Evolutionary conservation across 2,888 invertebrate genomes (phyloP), one percentile per base, ranked within the genome.

Genomic region (Apotomis capreana): DNA sequence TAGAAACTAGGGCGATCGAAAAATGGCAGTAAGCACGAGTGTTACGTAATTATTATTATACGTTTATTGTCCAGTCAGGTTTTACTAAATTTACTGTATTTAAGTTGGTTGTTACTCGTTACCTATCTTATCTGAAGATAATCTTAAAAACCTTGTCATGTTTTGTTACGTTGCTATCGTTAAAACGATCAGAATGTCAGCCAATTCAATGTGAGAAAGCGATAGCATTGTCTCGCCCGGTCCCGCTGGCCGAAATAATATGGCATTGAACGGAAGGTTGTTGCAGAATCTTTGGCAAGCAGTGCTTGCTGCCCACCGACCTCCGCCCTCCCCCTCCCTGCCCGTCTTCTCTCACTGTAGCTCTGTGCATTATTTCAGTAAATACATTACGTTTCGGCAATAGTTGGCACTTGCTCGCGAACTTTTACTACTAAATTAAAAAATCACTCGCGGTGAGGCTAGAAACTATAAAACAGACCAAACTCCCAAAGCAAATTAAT

Each of bases 201-300:
- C 12, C 37, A 61, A 51, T 12, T 62, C 52, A 36, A 51, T 67
- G 36, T 60, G 59, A 68, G 63, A 71, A 68, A 71, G 71, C 58
- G 37, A 51, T 69, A 73, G 76, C 75, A 68, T 76, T 76, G 78
- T 79, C 78, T 78, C 80, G 79, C 81, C 77, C 77, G 76, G 82
- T 82, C 79, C 83, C 80, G 82, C 84, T 80, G 81, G 84, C 84
- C 83, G 85, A 87, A 88, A 89, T 89, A 85, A 89, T 85, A 82
- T 88, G 89, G 87, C 91, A 91, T 89, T 90, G 91, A 83, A 77
- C 78, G 83, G 91, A 91, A 89, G 91, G 91, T 89, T 91, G 88
- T 84, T 93, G 93, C 94, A 94, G 93, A 94, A 94, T 94, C 90
- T 90, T 94, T 93, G 94, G 94, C 94, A 94, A 93, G 92, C 91